These are phyloP conservation scores for Gasterosteus nipponicus DNA, from an alignment of 2,113 vertebrate genomes.

Conservation along the genomic window DNA sequence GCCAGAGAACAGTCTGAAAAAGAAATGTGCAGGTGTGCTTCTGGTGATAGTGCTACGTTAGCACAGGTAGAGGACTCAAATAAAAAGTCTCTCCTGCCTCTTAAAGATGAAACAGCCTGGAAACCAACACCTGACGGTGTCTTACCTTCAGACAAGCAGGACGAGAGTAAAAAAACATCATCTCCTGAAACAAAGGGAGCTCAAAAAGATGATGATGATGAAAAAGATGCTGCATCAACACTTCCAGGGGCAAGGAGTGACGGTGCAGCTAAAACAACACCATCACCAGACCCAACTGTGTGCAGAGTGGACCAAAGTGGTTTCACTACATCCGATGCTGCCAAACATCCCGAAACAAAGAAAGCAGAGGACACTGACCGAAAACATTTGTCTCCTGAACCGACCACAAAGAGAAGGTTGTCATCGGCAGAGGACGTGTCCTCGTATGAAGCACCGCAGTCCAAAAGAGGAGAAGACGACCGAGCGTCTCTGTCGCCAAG, in stretches of 20 bases:
- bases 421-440: conserved; percentile 22
- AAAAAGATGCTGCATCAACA: conserved; percentile 8
- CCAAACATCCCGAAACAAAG: conserved; percentile 32
- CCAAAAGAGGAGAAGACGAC: conserved; percentile 32
- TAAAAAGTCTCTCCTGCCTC: conserved; percentile 39
- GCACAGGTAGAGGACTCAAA: conserved; percentile 67
- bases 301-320: conserved; percentile 12
- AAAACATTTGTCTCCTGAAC: conserved; percentile 28
- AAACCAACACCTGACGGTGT: conserved; percentile 41
- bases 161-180: conserved; percentile 20
- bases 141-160: conserved; percentile 33
- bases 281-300: conserved; percentile 8
- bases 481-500: conserved; percentile 28
- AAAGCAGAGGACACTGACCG: conserved; percentile 34
- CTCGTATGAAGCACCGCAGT: conserved; percentile 22
- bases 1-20: conserved; percentile 93
- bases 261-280: conserved; percentile 19
- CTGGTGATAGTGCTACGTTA: conserved; percentile 45
- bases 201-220: conserved; percentile 13
- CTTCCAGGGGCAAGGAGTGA: conserved; percentile 41
- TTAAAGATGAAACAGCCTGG: conserved; percentile 26
- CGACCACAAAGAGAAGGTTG: conserved; percentile 37
- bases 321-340: conserved; percentile 2
- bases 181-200: conserved; percentile 42
- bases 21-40: conserved; percentile 75